Evolutionary conservation across 2,797 vertebrate species (phyloP).

Genomic region (Chaunax sp.): DNA sequence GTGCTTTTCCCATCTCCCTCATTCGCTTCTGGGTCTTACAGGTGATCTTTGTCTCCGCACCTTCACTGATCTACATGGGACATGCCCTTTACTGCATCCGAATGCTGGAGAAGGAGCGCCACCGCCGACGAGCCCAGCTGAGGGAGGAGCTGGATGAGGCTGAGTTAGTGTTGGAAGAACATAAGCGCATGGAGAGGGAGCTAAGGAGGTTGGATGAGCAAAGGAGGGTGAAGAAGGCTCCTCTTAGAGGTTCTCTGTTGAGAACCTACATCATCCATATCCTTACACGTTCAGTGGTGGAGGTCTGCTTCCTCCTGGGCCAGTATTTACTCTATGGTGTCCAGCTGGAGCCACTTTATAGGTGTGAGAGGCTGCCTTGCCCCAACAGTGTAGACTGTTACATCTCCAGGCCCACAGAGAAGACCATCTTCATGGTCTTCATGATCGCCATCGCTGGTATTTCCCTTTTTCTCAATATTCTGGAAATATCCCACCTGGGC

Average conservation of each 20-base stretch:
- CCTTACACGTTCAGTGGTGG: constrained; percentile 90
- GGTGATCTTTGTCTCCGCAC: constrained; percentile 94
- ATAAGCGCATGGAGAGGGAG: constrained; percentile 88
- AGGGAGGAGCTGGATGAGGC: constrained; percentile 86
- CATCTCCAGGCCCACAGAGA: constrained; percentile 95
- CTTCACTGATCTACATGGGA: constrained; percentile 94
- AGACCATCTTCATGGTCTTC: constrained; percentile 96
- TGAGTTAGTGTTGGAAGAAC: constrained; percentile 82
- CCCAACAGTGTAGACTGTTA: constrained; percentile 96
- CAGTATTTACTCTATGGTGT: constrained; percentile 93
- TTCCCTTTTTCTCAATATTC: constrained; percentile 92
- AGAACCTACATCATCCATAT: constrained; percentile 94
- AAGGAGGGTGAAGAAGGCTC: constrained; percentile 90
- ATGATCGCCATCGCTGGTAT: constrained; percentile 92
- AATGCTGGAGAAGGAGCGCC: constrained; percentile 90
- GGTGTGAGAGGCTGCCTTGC: constrained; percentile 90
- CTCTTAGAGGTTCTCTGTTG: constrained; percentile 90
- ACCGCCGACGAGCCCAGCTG: constrained; percentile 84
- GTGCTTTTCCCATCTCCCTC: constrained; percentile 93
- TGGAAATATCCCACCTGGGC: constrained; percentile 93
- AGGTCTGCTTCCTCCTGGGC: constrained; percentile 93
- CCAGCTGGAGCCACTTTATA: constrained; percentile 90
- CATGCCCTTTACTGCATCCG: constrained; percentile 91
- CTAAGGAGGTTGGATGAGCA: constrained; percentile 90
- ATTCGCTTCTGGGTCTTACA: constrained; percentile 96